Conservation (phyloP, 2,113 vertebrate species). For the Corvus cornix region DNA sequence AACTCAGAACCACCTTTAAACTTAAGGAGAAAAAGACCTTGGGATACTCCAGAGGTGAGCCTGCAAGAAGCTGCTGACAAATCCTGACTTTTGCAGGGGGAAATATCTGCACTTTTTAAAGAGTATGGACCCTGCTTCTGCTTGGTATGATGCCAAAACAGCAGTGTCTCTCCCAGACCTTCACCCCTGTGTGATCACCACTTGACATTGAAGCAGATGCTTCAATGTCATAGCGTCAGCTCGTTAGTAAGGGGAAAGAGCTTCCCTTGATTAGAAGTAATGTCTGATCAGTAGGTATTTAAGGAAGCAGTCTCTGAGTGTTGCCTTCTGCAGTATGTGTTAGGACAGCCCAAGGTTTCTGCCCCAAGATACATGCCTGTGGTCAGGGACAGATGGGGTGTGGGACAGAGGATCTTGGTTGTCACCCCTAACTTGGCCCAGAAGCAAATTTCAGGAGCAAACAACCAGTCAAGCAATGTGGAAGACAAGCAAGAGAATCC, state of each 20-base stretch:
- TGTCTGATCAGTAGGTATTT: background rate
- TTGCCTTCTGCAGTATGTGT: background rate
- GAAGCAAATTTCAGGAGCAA: background rate
- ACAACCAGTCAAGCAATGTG: background rate
- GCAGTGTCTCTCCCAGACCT: background rate
- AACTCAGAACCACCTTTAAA: background rate
- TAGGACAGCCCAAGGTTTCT: background rate
- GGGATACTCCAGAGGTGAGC: accelerated
- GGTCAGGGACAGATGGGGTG: background rate
- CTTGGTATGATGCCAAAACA: background rate
- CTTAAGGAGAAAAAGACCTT: background rate
- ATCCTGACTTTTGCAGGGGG: background rate
- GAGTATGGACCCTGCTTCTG: background rate
- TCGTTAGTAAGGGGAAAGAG: background rate
- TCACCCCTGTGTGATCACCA: background rate
- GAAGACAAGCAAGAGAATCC: background rate
- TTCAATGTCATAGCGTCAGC: background rate
- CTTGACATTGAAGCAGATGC: background rate
- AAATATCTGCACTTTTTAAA: background rate
- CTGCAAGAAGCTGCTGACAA: background rate
- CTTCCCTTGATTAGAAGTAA: background rate
- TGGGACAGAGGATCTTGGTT: background rate
- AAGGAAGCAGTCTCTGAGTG: background rate
- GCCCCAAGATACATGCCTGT: no score
- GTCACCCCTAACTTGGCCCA: background rate